Evolutionary conservation across 2,888 invertebrate species (phyloP), one percentile per base, ranked within the genome.

Genomic region (Heliconius aoede): DNA sequence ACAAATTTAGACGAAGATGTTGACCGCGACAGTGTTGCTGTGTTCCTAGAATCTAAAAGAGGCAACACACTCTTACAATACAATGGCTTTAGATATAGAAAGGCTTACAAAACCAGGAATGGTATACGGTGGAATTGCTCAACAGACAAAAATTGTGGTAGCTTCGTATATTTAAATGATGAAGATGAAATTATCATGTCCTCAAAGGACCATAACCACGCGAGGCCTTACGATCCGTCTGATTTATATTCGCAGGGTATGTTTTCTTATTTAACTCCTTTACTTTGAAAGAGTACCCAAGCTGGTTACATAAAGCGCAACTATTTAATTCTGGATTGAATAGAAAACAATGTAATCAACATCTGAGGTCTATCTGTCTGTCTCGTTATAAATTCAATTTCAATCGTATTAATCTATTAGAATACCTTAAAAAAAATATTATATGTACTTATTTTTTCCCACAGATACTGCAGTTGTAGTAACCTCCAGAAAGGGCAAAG

Each of bases 401-500:
- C n/a, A n/a, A n/a, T n/a, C n/a, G n/a, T n/a, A n/a, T n/a, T 51
- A 21, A 21, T 51, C 51, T 4, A 55, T 55, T 7, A 26, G 7
- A 60, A 65, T 5, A n/a, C 28, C 11, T 28, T 28, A 3, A 28
- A 28, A 46, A n/a, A n/a, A n/a, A 1, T 51, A n/a, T 13, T 30
- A 51, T 18, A 21, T n/a, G 4, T 26, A 13, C 8, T 26, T 3
- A 2, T 11, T 72, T 36, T 15, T 61, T 24, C 21, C 61, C 15
- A 65, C 85, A 93, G 93, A 91, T 60, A 82, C 88, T 30, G 90
- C 92, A 1, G 84, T 91, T 1, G 86, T 93, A 5, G 89, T 94
- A 74, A 93, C 90, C 32, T 94, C 94, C 7, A 87, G 94, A 1
- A 93, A 93, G 84, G 93, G 93, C 21, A 93, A 89, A 80, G 90